Conservation (phyloP, 2,888 invertebrate species). For the Coremacera marginata region DNA sequence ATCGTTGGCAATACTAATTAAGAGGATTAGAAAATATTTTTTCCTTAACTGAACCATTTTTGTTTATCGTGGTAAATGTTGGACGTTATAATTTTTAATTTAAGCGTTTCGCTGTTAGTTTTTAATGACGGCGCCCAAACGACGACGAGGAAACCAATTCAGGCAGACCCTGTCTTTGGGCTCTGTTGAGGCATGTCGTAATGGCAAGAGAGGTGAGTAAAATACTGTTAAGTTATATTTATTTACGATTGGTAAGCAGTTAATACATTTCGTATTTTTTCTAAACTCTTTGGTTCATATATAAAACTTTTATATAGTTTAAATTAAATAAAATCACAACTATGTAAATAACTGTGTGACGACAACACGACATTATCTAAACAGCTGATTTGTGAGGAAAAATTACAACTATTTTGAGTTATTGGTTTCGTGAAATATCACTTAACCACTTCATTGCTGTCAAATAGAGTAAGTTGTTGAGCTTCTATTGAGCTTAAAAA, state of each 20-base stretch:
- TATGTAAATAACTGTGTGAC: too few species aligned
- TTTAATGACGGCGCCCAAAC: conserved; percentile 54
- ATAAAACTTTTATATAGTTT: too few species aligned
- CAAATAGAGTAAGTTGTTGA: too few species aligned
- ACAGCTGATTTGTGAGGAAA: too few species aligned
- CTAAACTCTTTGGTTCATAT: not conserved
- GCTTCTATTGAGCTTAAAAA: too few species aligned
- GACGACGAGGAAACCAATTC: conserved; percentile 56
- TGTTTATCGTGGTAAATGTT: conserved; percentile 17
- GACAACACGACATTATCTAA: too few species aligned
- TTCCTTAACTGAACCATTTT: not conserved
- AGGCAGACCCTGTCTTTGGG: conserved; percentile 68
- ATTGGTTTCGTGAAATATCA: too few species aligned
- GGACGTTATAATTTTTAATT: conserved; percentile 12
- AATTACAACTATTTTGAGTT: too few species aligned
- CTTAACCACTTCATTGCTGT: too few species aligned
- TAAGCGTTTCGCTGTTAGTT: conserved; percentile 28
- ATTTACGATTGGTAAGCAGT: not conserved
- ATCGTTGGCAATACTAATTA: conserved; percentile 5
- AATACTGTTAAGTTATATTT: not conserved
- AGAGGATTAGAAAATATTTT: not conserved
- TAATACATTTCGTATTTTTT: not conserved
- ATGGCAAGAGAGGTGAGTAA: conserved; percentile 70
- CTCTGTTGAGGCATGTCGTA: conserved; percentile 71
- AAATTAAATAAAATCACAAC: too few species aligned